Evolutionary conservation across 1,140 invertebrate genomes (phyloP).

Genomic region (Drosophila mayri): DNA sequence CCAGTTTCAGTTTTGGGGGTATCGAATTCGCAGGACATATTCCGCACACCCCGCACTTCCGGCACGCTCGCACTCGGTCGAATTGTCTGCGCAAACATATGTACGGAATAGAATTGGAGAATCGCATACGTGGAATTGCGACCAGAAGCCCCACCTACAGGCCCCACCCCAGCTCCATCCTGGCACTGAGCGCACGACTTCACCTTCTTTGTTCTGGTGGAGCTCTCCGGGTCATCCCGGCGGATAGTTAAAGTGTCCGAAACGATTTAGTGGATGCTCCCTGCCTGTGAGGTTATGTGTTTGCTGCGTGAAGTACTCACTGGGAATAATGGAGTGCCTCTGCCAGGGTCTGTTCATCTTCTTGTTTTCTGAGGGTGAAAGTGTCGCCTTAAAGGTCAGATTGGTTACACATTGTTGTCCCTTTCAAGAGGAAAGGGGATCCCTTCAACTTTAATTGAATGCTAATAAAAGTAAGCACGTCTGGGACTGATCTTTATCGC

Average conservation of each 20-base stretch:
- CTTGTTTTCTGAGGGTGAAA: slow-evolving; percentile 22
- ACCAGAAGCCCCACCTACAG: slow-evolving; percentile 17
- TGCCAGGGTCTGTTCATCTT: slow-evolving; percentile 6
- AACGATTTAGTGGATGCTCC: slow-evolving; percentile 59
- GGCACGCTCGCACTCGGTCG: slow-evolving; percentile 42
- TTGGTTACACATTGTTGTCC: slow-evolving; percentile 22
- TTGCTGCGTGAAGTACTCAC: slow-evolving; percentile 49
- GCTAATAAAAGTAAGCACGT: neutral
- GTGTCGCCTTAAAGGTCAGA: slow-evolving; percentile 21
- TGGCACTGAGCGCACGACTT: slow-evolving; percentile 33
- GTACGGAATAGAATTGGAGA: slow-evolving; percentile 56
- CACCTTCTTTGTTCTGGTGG: slow-evolving; percentile 28
- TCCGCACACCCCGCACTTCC: slow-evolving; percentile 13
- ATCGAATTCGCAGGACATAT: slow-evolving; percentile 56
- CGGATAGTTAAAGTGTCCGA: slow-evolving; percentile 63
- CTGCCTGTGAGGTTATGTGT: slow-evolving; percentile 46
- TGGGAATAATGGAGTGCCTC: slow-evolving; percentile 52
- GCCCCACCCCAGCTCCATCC: neutral
- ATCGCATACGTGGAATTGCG: slow-evolving; percentile 37
- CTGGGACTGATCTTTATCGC: too few relatives aligned
- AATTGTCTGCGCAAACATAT: slow-evolving; percentile 63
- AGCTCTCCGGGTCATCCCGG: slow-evolving; percentile 39
- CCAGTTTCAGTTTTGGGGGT: slow-evolving; percentile 33
- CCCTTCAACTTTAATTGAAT: neutral
- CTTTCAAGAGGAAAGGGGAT: neutral